A percentile compares a stretch with the other conserved stretches of the same genome.
Evolutionary conservation across 1,140 invertebrate species (phyloP).

Genomic region (Drosophila eugracilis): DNA sequence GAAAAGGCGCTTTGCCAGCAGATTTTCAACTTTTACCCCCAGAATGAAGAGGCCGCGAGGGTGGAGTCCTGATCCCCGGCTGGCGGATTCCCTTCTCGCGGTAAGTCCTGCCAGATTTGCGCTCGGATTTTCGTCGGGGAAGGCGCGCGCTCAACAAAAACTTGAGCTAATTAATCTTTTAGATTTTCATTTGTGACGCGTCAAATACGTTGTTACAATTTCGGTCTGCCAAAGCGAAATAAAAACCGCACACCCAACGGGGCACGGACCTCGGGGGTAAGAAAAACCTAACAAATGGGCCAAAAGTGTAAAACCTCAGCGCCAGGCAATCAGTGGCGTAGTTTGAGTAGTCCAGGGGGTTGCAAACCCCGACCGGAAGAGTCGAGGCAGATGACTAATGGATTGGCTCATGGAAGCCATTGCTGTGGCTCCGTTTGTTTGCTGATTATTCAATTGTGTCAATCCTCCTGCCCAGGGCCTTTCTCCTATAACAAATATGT

Average conservation of each 20-base stretch:
- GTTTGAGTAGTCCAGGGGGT: constrained; percentile 36
- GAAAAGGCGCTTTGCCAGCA: constrained; percentile 74
- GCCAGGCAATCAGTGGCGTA: constrained; percentile 62
- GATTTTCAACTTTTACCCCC: constrained; percentile 63
- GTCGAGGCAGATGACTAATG: constrained; percentile 66
- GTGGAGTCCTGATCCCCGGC: constrained; percentile 19
- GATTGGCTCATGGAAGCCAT: constrained; percentile 62
- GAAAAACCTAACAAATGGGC: constrained; percentile 71
- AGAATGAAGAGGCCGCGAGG: not conserved
- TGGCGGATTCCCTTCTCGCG: constrained; percentile 19
- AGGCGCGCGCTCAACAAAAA: constrained; percentile 60
- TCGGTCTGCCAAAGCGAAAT: constrained; percentile 75
- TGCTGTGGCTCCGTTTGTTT: constrained; percentile 54
- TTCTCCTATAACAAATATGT: constrained; percentile 43
- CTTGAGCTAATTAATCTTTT: constrained; percentile 83
- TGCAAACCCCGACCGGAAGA: constrained; percentile 20
- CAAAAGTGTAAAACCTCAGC: constrained; percentile 79
- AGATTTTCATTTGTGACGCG: constrained; percentile 83
- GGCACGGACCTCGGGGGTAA: constrained; percentile 10
- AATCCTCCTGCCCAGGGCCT: constrained; percentile 10
- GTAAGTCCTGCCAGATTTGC: constrained; percentile 70
- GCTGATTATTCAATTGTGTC: constrained; percentile 59
- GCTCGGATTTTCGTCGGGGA: constrained; percentile 47
- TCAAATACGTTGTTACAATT: constrained; percentile 78
- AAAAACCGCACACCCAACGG: constrained; percentile 63